Evolutionary conservation across 2,888 invertebrate species (phyloP).

Genomic region (Alloscopus bannaensis): DNA sequence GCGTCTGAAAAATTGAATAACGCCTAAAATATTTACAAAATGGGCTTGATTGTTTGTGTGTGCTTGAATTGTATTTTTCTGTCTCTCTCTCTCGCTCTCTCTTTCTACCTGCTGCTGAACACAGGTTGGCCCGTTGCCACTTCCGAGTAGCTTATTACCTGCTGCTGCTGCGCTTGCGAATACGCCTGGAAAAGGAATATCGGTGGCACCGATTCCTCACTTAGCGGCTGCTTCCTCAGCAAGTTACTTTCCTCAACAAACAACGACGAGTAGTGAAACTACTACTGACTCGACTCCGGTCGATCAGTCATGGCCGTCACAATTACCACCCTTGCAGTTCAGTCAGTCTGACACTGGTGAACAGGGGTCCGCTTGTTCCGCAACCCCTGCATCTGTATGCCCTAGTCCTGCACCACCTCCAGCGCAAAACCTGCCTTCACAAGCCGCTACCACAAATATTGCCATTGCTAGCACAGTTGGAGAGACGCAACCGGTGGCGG

Average conservation of each 20-base stretch:
- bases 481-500: neutral
- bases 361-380: constrained; percentile 35
- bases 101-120: constrained; percentile 45
- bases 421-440: neutral
- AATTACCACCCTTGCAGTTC: constrained; percentile 32
- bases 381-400: constrained; percentile 46
- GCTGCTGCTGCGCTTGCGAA: constrained; percentile 45
- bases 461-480: neutral
- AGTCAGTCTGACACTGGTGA: neutral
- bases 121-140: constrained; percentile 68
- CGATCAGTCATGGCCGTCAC: constrained; percentile 11
- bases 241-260: constrained; percentile 19
- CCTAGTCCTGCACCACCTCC: constrained; percentile 44
- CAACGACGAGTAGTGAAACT: neutral
- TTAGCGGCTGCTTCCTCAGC: too few species aligned
- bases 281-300: constrained; percentile 33
- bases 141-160: constrained; percentile 53
- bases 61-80: constrained; percentile 47
- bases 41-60: constrained; percentile 29
- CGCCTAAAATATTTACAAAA: too few species aligned
- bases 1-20: too few species aligned
- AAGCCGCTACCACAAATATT: neutral
- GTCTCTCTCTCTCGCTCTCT: constrained; percentile 43
- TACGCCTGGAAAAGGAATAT: constrained; percentile 44
- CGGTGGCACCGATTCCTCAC: neutral